A percentile compares a stretch with the other conserved stretches of the same genome.
phyloP scores from a whole-genome alignment of 2,888 invertebrate genomes.

The Caenorhabditis angaria region DNA sequence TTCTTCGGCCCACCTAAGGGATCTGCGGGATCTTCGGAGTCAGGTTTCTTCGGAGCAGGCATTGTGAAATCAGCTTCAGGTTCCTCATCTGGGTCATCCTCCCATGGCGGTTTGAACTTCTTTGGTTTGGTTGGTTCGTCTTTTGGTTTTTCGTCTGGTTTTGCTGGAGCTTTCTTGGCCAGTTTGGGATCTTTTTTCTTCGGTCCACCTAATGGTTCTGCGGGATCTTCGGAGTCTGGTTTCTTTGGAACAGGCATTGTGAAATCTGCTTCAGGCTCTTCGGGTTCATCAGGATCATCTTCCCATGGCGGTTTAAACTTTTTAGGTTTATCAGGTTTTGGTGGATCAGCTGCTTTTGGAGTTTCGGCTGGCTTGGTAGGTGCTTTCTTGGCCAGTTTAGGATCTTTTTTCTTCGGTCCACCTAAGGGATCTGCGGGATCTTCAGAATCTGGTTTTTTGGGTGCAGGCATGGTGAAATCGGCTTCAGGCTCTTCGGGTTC shows the following conservation, averaged over 20 bases:
- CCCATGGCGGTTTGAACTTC: constrained; percentile 39
- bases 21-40: constrained; percentile 15
- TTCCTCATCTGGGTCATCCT: constrained; percentile 40
- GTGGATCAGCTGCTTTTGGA: constrained; percentile 9
- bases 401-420: constrained; percentile 44
- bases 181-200: constrained; percentile 43
- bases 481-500: constrained; percentile 46
- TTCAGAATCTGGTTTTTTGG: constrained; percentile 17
- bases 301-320: constrained; percentile 23
- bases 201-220: constrained; percentile 43
- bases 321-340: constrained; percentile 14
- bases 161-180: constrained; percentile 29
- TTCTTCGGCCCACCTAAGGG: constrained; percentile 12
- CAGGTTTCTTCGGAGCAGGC: constrained; percentile 18
- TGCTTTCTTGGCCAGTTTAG: constrained; percentile 35
- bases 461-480: constrained; percentile 30
- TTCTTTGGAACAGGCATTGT: constrained; percentile 33
- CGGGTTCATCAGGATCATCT: constrained; percentile 34
- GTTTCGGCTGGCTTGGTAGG: constrained; percentile 12
- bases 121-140: constrained; percentile 37
- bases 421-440: constrained; percentile 44
- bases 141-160: constrained; percentile 30
- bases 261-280: constrained; percentile 47
- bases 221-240: constrained; percentile 44
- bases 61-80: constrained; percentile 32